phyloP scores from a whole-genome alignment of 1,140 invertebrate genomes.

The Hycleus phaleratus region DNA sequence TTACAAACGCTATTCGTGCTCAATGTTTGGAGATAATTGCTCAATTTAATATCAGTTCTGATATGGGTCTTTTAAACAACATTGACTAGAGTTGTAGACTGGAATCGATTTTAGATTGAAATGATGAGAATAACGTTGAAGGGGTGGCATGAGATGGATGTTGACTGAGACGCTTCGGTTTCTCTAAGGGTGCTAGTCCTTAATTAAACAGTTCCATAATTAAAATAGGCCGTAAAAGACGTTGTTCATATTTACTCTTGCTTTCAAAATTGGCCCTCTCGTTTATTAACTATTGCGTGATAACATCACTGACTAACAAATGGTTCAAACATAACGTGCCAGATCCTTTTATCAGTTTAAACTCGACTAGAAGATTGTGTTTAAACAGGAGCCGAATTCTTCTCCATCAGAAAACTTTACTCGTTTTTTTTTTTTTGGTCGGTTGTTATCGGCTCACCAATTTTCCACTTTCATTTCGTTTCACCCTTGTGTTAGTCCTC shows the following conservation, averaged over 20 bases:
- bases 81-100: background rate
- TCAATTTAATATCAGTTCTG: conserved; percentile 11
- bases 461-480: no score
- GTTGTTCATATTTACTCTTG: conserved; percentile 9
- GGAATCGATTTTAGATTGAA: conserved; percentile 6
- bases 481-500: no score
- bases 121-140: background rate
- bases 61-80: conserved; percentile 1
- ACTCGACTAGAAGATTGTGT: no score
- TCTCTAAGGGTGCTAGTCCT: conserved; percentile 4
- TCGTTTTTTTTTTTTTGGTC: no score
- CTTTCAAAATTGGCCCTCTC: conserved; percentile 5
- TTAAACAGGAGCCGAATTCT: no score
- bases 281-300: conserved; percentile 1
- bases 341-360: no score
- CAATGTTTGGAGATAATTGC: conserved; percentile 13
- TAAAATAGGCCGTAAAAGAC: conserved; percentile 9
- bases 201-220: conserved; percentile 13
- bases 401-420: no score
- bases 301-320: background rate
- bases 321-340: no score
- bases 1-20: conserved; percentile 8
- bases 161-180: conserved; percentile 6
- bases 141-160: background rate
- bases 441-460: no score